Evolutionary conservation across 2,888 invertebrate species (phyloP), one percentile per base, ranked within the genome.

Genomic region (Caenorhabditis sinica): DNA sequence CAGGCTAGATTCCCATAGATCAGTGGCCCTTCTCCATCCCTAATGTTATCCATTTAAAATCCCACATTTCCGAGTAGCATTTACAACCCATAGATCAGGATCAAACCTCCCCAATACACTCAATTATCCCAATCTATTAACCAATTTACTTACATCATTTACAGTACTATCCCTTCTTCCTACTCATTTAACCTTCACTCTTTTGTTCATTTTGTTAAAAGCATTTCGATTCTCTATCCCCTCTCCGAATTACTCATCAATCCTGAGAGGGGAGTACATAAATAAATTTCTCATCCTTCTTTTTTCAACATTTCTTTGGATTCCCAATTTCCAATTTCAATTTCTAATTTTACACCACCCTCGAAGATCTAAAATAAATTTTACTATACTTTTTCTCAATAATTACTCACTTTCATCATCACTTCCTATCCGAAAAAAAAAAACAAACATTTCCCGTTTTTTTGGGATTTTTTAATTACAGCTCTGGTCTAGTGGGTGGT

Each of bases 231-330:
- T 33, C n/a, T 6, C 17, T 33, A 2, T 17, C 17, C 25, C 17
- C 15, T 56, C 28, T 53, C 28, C 36, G 13, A 17, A 36, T 61
- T 61, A 61, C 61, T 61, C 61, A 61, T 61, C 61, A 36, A 20
- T 61, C 61, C 20, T 20, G 51, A 23, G 20, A 61, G n/a, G 33
- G 17, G 2, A 20, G 61, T 61, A 61, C 61, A 30, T 61, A 61
- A 61, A 61, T 61, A 20, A 61, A 61, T 61, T 30, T 36, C 36
- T 36, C 61, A 61, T 20, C 20, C 40, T 33, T 33, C 33, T 8
- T 33, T 33, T 33, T 13, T 13, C n/a, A n/a, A n/a, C n/a, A n/a
- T n/a, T n/a, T n/a, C n/a, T 36, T 36, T 36, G 36, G 11, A 36
- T 8, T 36, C 11, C 36, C 36, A 36, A 36, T 36, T 36, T 36